Conservation (phyloP, 2,888 invertebrate genomes). For the Hypercompe scribonia region DNA sequence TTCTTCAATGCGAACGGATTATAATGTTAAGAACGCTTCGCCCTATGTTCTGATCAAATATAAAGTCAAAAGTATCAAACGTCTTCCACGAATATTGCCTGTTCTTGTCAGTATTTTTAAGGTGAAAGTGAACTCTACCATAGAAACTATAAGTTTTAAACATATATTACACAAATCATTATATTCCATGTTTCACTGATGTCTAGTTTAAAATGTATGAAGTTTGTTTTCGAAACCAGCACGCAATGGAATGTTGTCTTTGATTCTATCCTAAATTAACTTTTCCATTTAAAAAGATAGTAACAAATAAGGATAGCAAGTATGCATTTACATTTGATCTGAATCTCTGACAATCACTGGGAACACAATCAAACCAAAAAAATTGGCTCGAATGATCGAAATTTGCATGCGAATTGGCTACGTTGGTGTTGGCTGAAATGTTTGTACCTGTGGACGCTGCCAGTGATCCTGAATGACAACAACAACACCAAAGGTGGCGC, state of each 20-base stretch:
- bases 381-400: conserved; percentile 28
- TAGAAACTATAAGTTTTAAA: not conserved
- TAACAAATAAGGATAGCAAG: not conserved
- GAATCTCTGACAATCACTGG: conserved; percentile 24
- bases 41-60: too few relatives aligned
- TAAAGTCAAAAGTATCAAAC: too few relatives aligned
- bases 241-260: conserved; percentile 17
- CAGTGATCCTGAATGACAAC: conserved; percentile 71
- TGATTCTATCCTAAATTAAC: conserved; percentile 9
- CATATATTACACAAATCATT: not conserved
- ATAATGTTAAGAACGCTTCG: too few relatives aligned
- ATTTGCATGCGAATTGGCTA: conserved; percentile 38
- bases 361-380: conserved; percentile 18
- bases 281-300: not conserved
- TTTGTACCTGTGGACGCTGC: conserved; percentile 71
- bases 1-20: too few relatives aligned
- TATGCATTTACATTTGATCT: not conserved
- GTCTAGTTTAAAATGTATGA: not conserved
- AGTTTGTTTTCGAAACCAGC: not conserved
- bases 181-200: not conserved
- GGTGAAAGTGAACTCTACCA: too few relatives aligned
- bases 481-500: conserved; percentile 76
- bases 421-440: conserved; percentile 48
- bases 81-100: too few relatives aligned
- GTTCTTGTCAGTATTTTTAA: too few relatives aligned